These are phyloP conservation scores for Piaya cayana DNA, from an alignment of 2,113 vertebrate species.

Conservation along the genomic window DNA sequence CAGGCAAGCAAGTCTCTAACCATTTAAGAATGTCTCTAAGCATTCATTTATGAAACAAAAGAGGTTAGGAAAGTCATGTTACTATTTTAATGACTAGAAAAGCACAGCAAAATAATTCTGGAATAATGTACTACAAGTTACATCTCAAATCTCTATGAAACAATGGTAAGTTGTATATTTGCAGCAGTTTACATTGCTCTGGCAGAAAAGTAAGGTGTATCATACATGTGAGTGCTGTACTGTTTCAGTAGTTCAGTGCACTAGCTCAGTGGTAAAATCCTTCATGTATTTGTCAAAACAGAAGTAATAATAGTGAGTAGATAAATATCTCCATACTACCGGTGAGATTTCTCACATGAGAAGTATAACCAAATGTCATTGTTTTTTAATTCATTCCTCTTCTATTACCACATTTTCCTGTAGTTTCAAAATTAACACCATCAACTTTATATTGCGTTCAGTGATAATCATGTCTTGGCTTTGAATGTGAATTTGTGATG, in stretches of 20 bases:
- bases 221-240: background rate
- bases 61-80: background rate
- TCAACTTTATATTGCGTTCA: background rate
- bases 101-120: background rate
- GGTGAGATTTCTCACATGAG: background rate
- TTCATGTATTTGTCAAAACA: background rate
- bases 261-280: background rate
- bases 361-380: background rate
- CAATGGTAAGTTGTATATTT: background rate
- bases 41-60: conserved; percentile 25
- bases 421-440: conserved; percentile 5
- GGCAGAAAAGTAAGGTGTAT: background rate
- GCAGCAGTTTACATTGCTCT: background rate
- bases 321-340: background rate
- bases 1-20: too few relatives aligned
- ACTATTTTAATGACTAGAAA: background rate
- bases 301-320: background rate
- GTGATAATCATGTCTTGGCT: background rate
- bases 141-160: background rate
- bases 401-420: background rate
- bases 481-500: background rate
- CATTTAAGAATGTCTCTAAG: too few relatives aligned
- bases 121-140: background rate
- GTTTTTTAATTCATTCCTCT: conserved; percentile 20
- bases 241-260: too few relatives aligned